phyloP scores from a whole-genome alignment of 1,140 invertebrate genomes.

The Anoplolepis gracilipes region DNA sequence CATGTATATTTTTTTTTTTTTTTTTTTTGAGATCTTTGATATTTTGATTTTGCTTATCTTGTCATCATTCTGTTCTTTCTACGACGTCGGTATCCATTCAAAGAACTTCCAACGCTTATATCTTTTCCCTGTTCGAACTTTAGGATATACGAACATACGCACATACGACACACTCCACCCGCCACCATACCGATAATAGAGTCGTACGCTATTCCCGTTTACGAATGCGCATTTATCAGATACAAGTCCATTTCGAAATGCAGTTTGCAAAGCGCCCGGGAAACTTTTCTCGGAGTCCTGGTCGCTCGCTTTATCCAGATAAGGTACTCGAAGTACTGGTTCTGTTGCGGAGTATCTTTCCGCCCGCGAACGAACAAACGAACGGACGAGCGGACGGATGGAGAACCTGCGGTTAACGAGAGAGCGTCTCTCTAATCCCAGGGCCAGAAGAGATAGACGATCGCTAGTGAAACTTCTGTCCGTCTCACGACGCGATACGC shows the following conservation, averaged over 20 bases:
- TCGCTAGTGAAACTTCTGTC: constrained; percentile 56
- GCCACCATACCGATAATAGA: constrained; percentile 34
- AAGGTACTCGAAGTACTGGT: constrained; percentile 53
- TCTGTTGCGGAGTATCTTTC: constrained; percentile 44
- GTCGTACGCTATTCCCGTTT: constrained; percentile 54
- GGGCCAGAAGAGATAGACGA: constrained; percentile 53
- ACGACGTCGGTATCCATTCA: neutral
- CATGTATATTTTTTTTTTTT: too few species aligned
- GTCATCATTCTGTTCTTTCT: neutral
- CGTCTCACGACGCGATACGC: constrained; percentile 66
- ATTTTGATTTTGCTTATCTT: neutral
- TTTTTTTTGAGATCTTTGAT: too few species aligned
- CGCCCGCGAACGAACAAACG: constrained; percentile 47
- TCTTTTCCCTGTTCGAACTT: constrained; percentile 7
- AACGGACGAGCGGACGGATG: constrained; percentile 7
- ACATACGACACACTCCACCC: constrained; percentile 1
- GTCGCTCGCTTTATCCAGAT: constrained; percentile 55
- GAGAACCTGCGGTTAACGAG: constrained; percentile 62
- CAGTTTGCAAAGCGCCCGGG: constrained; percentile 32
- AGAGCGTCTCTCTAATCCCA: constrained; percentile 56
- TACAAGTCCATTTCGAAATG: constrained; percentile 57
- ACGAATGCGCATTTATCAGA: constrained; percentile 58
- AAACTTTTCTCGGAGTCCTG: constrained; percentile 36
- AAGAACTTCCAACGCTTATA: constrained; percentile 42
- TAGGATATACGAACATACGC: constrained; percentile 1